These are phyloP conservation scores for Hydropotes inermis DNA, from an alignment of 2,113 vertebrate genomes.

Conservation along the genomic window DNA sequence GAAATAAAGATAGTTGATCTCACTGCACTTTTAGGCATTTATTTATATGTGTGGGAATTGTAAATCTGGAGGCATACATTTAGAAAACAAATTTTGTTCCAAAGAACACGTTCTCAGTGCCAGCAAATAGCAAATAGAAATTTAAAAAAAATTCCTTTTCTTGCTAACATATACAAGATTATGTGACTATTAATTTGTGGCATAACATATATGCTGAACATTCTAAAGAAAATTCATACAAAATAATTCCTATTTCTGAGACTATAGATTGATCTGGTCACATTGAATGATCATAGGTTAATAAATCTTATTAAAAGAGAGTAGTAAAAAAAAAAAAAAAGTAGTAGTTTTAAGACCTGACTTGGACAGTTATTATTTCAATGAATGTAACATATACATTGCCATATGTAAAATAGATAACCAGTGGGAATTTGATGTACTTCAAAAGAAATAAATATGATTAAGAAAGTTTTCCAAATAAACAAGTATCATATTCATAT, in stretches of 20 bases:
- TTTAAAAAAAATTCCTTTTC: background rate
- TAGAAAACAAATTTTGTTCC: background rate
- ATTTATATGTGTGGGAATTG: constrained; percentile 52
- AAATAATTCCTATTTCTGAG: background rate
- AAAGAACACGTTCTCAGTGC: background rate
- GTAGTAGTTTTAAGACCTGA: background rate
- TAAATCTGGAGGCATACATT: background rate
- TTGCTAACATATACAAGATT: background rate
- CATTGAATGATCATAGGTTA: background rate
- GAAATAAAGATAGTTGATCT: constrained; percentile 53
- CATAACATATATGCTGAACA: background rate
- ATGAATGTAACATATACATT: background rate
- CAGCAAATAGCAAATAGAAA: background rate
- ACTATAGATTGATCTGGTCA: background rate
- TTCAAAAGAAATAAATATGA: background rate
- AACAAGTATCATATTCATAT: background rate
- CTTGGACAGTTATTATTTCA: background rate
- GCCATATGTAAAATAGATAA: background rate
- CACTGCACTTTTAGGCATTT: constrained; percentile 32
- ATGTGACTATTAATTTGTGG: background rate
- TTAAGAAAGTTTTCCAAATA: background rate
- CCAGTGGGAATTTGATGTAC: background rate
- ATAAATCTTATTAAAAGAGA: background rate
- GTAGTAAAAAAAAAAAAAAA: background rate
- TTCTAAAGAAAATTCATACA: background rate